Percentiles rank a stretch among this genome's conserved stretches.
phyloP scores from a whole-genome alignment of 2,888 invertebrate species.

The Hesperia comma region DNA sequence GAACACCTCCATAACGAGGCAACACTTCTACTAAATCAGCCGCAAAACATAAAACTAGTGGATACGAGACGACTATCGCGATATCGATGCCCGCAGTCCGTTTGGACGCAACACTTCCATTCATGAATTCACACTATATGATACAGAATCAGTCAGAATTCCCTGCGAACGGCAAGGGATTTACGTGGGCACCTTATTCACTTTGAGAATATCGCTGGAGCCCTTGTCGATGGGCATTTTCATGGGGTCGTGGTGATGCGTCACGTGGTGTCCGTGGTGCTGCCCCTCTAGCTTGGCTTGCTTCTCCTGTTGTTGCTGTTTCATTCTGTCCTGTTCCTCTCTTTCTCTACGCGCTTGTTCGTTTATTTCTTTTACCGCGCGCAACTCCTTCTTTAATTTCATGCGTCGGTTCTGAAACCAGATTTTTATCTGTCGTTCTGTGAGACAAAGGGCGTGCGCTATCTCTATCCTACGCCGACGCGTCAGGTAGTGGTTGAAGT shows the following conservation, averaged over 20 bases:
- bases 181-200: conserved; percentile 92
- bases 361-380: conserved; percentile 97
- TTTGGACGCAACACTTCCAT: conserved; percentile 78
- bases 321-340: conserved; percentile 95
- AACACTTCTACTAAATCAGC: conserved; percentile 60
- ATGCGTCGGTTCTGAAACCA: conserved; percentile 98
- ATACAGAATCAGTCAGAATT: conserved; percentile 82
- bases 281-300: conserved; percentile 91
- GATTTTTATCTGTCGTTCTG: conserved; percentile 98
- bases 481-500: conserved; percentile 98
- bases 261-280: conserved; percentile 88
- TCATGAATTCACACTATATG: conserved; percentile 80
- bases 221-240: conserved; percentile 89
- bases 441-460: conserved; percentile 97
- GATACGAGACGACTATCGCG: conserved; percentile 80
- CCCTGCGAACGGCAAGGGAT: conserved; percentile 68
- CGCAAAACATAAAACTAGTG: conserved; percentile 81
- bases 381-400: conserved; percentile 97
- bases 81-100: conserved; percentile 72
- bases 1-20: conserved; percentile 70
- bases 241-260: conserved; percentile 89
- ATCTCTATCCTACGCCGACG: conserved; percentile 98
- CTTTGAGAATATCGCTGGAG: conserved; percentile 90
- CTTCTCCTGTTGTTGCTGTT: conserved; percentile 94
- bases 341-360: conserved; percentile 95